phyloP scores from a whole-genome alignment of 30 jellyfish, hydroid and myxozoan genomes.

The Calvadosia cruxmelitensis region DNA sequence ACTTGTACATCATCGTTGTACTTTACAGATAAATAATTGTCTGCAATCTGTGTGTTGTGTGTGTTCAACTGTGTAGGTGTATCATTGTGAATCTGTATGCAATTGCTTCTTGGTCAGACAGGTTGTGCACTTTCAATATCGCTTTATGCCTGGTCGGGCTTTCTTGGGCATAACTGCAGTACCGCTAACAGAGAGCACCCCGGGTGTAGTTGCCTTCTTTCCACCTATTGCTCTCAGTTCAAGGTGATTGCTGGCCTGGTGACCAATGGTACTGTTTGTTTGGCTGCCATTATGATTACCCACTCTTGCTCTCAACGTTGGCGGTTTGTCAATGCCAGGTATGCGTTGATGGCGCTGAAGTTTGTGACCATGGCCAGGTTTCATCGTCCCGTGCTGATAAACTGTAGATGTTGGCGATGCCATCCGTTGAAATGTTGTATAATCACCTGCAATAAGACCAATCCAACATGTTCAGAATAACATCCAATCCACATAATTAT shows the following conservation, averaged over 20 bases:
- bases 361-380: slow-evolving; percentile 5
- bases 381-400: slow-evolving; percentile 4
- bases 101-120: too few relatives aligned
- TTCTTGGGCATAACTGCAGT: slow-evolving; percentile 79
- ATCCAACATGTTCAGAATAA: too few relatives aligned
- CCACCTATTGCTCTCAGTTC: slow-evolving; percentile 19
- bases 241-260: slow-evolving; percentile 1
- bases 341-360: not conserved
- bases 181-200: slow-evolving; percentile 69
- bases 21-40: too few relatives aligned
- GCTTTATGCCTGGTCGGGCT: slow-evolving; percentile 74
- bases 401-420: slow-evolving; percentile 3
- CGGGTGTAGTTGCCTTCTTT: slow-evolving; percentile 21
- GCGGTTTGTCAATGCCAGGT: not conserved
- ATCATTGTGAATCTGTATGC: too few relatives aligned
- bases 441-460: not conserved
- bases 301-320: slow-evolving; percentile 2
- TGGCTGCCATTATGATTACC: slow-evolving; percentile 3
- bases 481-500: too few relatives aligned
- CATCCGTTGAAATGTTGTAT: not conserved
- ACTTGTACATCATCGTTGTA: too few relatives aligned
- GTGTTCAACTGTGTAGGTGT: too few relatives aligned
- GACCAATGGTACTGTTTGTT: slow-evolving; percentile 9
- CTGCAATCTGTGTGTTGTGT: too few relatives aligned
- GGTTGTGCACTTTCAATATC: too few relatives aligned